Evolutionary conservation across 2,888 invertebrate species (phyloP).

Genomic region (Stenodera caucasica): DNA sequence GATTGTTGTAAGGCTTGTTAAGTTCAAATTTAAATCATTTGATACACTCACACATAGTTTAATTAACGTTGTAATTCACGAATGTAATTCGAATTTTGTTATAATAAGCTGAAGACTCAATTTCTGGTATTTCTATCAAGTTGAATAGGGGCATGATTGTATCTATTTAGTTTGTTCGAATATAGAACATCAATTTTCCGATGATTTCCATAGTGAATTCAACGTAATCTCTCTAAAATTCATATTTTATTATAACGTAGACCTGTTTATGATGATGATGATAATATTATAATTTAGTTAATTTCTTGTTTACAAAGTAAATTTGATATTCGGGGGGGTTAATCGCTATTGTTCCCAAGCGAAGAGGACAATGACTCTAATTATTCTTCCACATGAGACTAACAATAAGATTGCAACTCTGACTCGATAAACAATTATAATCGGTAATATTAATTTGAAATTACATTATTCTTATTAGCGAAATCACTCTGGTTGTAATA

Average conservation of each 20-base stretch:
- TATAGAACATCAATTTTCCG: neutral
- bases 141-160: too few species aligned
- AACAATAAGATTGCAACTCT: constrained; percentile 19
- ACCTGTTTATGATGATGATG: neutral
- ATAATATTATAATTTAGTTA: neutral
- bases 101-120: neutral
- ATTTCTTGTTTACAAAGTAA: neutral
- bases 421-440: constrained; percentile 18
- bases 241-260: neutral
- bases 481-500: too few species aligned
- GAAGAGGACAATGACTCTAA: constrained; percentile 21
- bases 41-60: neutral
- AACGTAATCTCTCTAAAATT: neutral
- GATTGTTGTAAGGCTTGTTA: neutral
- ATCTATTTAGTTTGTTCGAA: neutral
- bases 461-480: neutral
- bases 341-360: constrained; percentile 20
- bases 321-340: neutral
- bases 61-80: neutral
- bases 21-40: neutral
- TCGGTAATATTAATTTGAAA: constrained; percentile 16
- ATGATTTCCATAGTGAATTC: neutral
- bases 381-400: constrained; percentile 26
- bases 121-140: neutral
- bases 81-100: neutral